Conservation (phyloP, 2,113 vertebrate genomes). For the Neofelis nebulosa region DNA sequence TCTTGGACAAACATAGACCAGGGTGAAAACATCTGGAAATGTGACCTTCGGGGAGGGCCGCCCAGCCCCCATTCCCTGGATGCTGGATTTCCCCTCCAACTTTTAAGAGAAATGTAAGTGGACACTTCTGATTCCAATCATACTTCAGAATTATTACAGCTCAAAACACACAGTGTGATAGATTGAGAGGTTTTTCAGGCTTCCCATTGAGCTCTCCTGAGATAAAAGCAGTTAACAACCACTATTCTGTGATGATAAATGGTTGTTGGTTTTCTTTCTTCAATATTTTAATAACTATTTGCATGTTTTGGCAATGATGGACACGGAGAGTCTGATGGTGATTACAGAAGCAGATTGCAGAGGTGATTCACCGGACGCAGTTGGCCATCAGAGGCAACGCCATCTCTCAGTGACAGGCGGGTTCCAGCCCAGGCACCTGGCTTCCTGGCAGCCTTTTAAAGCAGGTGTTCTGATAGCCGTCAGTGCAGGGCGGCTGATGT, state of each 20-base stretch:
- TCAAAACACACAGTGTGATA: background rate
- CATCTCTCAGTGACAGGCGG: background rate
- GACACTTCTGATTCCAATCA: background rate
- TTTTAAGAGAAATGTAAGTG: fast-evolving
- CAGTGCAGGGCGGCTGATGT: fast-evolving
- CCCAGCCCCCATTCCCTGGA: background rate
- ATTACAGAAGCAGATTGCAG: conserved; percentile 1
- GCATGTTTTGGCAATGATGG: background rate
- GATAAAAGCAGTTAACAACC: background rate
- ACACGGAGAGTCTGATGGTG: background rate
- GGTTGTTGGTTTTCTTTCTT: background rate
- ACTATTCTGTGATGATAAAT: background rate
- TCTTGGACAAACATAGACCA: background rate
- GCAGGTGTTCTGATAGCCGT: background rate
- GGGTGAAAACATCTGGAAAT: background rate
- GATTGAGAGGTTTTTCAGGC: background rate
- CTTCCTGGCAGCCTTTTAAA: background rate
- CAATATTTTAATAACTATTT: conserved; percentile 50
- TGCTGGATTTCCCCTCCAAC: background rate
- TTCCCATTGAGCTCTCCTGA: background rate
- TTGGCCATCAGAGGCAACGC: background rate
- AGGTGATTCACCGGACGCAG: background rate
- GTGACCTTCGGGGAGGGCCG: background rate
- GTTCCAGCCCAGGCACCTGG: background rate
- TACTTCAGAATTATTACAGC: background rate